These are phyloP conservation scores for Elegia similella DNA, from an alignment of 2,888 invertebrate genomes.

Conservation along the genomic window DNA sequence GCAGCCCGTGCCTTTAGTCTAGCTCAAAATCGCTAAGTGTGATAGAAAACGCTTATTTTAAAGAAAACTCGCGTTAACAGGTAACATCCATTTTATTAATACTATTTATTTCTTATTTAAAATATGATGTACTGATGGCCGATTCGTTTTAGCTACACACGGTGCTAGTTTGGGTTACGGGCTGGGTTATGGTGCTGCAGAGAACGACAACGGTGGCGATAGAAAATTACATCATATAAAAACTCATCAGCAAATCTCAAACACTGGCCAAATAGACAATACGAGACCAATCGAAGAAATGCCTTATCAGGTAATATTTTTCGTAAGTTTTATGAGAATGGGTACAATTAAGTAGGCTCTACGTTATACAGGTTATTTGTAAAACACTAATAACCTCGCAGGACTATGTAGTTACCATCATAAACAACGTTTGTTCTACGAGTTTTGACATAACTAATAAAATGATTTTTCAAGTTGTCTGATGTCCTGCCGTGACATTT, in stretches of 20 bases:
- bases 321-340: not conserved
- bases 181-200: slow-evolving; percentile 71
- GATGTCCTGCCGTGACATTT: too few species aligned
- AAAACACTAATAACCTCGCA: too few species aligned
- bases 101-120: slow-evolving; percentile 23
- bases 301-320: slow-evolving; percentile 79
- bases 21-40: not conserved
- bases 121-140: not conserved
- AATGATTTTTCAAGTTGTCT: too few species aligned
- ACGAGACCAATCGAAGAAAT: slow-evolving; percentile 76
- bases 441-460: too few species aligned
- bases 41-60: not conserved
- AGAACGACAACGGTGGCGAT: slow-evolving; percentile 58
- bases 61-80: not conserved
- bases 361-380: too few species aligned
- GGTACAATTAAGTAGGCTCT: too few species aligned
- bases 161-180: slow-evolving; percentile 82
- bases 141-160: slow-evolving; percentile 71
- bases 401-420: too few species aligned
- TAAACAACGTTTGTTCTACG: too few species aligned
- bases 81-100: slow-evolving; percentile 4
- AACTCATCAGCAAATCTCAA: slow-evolving; percentile 76
- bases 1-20: too few species aligned
- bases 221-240: slow-evolving; percentile 72
- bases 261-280: slow-evolving; percentile 62